Conservation (phyloP, 2,888 invertebrate genomes). For the Hermaeophaga mercurialis region DNA sequence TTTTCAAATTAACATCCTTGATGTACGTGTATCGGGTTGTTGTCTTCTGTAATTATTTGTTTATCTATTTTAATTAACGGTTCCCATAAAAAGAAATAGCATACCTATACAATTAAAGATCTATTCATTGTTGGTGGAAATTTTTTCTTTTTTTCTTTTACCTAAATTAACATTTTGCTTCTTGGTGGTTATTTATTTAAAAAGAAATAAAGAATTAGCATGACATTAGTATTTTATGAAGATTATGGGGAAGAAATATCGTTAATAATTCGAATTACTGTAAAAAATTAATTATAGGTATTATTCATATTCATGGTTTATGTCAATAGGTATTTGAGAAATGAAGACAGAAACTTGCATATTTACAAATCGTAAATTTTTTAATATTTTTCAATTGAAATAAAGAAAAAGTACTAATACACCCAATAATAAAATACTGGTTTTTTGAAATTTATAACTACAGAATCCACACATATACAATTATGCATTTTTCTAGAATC, state of each 20-base stretch:
- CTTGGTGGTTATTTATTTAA: no score
- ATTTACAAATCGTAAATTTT: no score
- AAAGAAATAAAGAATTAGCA: no score
- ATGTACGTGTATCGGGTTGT: not conserved
- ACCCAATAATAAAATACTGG: not conserved
- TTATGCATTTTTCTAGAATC: not conserved
- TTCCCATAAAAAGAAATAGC: slow-evolving; percentile 11
- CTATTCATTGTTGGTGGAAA: not conserved
- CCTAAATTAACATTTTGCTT: not conserved
- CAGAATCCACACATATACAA: not conserved
- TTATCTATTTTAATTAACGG: slow-evolving; percentile 17
- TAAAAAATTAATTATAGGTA: no score
- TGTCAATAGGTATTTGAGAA: no score
- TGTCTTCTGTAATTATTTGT: slow-evolving; percentile 3
- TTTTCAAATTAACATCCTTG: not conserved
- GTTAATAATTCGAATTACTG: no score
- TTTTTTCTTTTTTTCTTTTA: not conserved
- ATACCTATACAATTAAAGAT: slow-evolving; percentile 11
- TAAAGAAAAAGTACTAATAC: no score
- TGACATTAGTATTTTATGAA: no score
- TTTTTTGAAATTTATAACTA: not conserved
- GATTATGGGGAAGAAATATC: no score
- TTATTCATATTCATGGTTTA: no score
- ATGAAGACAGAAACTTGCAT: no score
- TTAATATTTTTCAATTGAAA: no score